Percentiles rank a stretch among this genome's conserved stretches.
Evolutionary conservation across 2,797 vertebrate genomes (phyloP).

Genomic region (Gallinago solitaria): DNA sequence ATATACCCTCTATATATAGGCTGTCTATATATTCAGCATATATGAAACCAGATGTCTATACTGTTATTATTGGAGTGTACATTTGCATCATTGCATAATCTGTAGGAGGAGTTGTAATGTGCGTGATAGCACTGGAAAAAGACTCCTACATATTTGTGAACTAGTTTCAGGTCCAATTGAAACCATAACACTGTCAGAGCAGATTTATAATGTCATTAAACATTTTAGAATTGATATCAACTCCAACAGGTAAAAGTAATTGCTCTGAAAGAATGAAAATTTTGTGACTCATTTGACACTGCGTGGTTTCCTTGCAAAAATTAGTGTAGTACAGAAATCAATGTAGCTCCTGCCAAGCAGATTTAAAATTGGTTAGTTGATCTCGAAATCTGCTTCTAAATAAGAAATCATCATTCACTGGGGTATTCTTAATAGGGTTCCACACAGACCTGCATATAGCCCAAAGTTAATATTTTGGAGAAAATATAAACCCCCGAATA

Average conservation of each 20-base stretch:
- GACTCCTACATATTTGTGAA: neutral
- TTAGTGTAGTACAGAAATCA: neutral
- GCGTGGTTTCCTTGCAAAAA: neutral
- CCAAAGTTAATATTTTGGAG: neutral
- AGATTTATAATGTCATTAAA: neutral
- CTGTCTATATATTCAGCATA: neutral
- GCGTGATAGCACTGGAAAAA: neutral
- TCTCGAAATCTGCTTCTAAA: neutral
- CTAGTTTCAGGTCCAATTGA: neutral
- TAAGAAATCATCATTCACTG: neutral
- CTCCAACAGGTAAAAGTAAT: neutral
- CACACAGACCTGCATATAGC: neutral
- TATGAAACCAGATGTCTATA: neutral
- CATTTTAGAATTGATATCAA: neutral
- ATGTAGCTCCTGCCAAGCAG: neutral
- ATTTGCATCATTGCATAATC: neutral
- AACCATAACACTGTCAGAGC: neutral
- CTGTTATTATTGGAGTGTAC: neutral
- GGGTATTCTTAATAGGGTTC: neutral
- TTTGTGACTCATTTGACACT: neutral
- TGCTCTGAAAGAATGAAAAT: neutral
- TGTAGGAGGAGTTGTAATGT: neutral
- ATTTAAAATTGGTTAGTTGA: neutral
- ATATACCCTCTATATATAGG: conserved; percentile 33
- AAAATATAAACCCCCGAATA: neutral